Conservation (phyloP, 2,888 invertebrate genomes). For the Spodoptera littoralis region DNA sequence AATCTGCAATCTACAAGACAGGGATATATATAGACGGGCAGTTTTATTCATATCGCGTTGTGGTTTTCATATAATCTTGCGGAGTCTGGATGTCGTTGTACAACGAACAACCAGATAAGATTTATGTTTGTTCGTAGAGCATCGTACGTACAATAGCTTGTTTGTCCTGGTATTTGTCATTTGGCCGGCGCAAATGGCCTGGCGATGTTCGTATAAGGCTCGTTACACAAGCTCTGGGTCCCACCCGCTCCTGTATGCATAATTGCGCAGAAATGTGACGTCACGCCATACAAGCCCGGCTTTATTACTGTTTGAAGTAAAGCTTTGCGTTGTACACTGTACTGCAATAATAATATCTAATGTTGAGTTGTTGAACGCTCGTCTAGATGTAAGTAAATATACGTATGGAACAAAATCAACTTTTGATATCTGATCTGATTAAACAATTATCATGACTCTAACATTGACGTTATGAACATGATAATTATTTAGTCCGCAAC, state of each 20-base stretch:
- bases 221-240: constrained; percentile 34
- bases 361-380: constrained; percentile 18
- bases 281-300: constrained; percentile 29
- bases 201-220: constrained; percentile 45
- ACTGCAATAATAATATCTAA: constrained; percentile 12
- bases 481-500: no score
- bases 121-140: constrained; percentile 64
- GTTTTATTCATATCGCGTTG: constrained; percentile 46
- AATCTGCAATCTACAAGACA: constrained; percentile 42
- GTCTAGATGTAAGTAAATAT: constrained; percentile 16
- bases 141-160: constrained; percentile 59
- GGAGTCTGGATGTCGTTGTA: constrained; percentile 37
- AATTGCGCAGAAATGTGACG: constrained; percentile 43
- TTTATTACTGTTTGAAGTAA: constrained; percentile 44
- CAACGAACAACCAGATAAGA: constrained; percentile 54
- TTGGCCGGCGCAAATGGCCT: constrained; percentile 50
- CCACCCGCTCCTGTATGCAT: constrained; percentile 48
- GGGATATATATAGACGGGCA: constrained; percentile 40
- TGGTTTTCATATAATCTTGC: constrained; percentile 44
- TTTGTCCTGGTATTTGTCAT: constrained; percentile 68
- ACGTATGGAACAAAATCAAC: not conserved
- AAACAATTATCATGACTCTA: not conserved
- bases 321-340: constrained; percentile 13
- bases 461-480: no score
- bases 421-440: not conserved